Evolutionary conservation across 2,113 vertebrate genomes (phyloP), one percentile per base, ranked within the genome.

Genomic region (Setophaga coronata): DNA sequence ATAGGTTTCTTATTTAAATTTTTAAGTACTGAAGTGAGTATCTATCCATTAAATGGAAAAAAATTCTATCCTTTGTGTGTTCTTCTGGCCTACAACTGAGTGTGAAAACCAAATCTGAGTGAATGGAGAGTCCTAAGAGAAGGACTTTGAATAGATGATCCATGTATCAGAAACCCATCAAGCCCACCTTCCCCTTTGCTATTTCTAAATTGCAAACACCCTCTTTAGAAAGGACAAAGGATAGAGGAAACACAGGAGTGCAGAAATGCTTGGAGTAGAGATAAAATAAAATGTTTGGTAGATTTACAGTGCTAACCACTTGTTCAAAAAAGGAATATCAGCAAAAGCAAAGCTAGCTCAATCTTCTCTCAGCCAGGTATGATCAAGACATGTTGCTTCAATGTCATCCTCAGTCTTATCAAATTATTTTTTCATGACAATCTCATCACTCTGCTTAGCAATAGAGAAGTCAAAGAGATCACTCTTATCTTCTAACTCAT

Each of bases 281-380:
- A 15, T 23, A 48, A 73, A 6, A 12, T 4, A 53, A 47, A 48
- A 42, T 42, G 19, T 70, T 79, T 19, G 20, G 10, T 36, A 77
- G 53, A 29, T 76, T 69, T 18, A 51, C 0, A 0, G 24, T 29
- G 7, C 19, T 67, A 73, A 70, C 0, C 4, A 29, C 1, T 4
- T 14, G 8, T 1, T 23, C 47, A 65, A 48, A 36, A 90, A 88
- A 71, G 13, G 24, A 76, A 18, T 7, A 5, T 36, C 40, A 61
- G 20, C 21, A 93, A 78, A 82, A 73, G 15, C 25, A 76, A 67
- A 43, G 47, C 33, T 20, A 62, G 18, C 10, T 51, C 33, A 54
- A 2, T 54, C 33, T 73, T 74, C n/a, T 65, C 57, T 72, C 31
- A 83, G 24, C 3, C 25, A 33, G n/a, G 16, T 7, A 10, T 17